Evolutionary conservation across 2,888 invertebrate species (phyloP).

Genomic region (Ceratothoa steindachneri): DNA sequence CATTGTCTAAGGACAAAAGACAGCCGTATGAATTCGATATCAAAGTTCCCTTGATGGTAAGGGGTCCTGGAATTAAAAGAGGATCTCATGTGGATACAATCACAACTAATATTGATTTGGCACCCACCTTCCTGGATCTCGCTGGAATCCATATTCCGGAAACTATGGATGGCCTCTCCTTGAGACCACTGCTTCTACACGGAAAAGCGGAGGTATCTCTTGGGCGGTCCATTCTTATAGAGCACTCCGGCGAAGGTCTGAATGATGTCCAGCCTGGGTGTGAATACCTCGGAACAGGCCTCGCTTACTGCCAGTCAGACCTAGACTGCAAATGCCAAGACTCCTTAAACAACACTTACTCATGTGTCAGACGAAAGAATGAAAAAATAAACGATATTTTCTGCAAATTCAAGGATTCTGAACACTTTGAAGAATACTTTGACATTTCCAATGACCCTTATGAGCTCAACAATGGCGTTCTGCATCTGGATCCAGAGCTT

Average conservation of each 20-base stretch:
- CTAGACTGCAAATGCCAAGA: slow-evolving; percentile 77
- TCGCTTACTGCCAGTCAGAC: slow-evolving; percentile 40
- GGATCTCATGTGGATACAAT: slow-evolving; percentile 57
- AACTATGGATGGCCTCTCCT: slow-evolving; percentile 64
- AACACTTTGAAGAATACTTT: slow-evolving; percentile 39
- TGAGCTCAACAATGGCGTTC: slow-evolving; percentile 32
- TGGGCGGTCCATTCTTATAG: slow-evolving; percentile 65
- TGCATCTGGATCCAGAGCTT: not conserved
- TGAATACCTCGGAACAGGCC: slow-evolving; percentile 16
- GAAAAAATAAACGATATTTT: slow-evolving; percentile 26
- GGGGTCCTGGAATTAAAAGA: slow-evolving; percentile 65
- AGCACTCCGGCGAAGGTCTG: slow-evolving; percentile 75
- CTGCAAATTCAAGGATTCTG: slow-evolving; percentile 37
- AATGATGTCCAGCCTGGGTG: slow-evolving; percentile 53
- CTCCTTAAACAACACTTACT: slow-evolving; percentile 74
- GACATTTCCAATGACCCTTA: slow-evolving; percentile 28
- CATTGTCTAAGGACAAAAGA: slow-evolving; percentile 80
- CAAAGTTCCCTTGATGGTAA: slow-evolving; percentile 72
- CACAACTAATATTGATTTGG: slow-evolving; percentile 73
- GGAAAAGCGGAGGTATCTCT: slow-evolving; percentile 45
- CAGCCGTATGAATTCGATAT: slow-evolving; percentile 88
- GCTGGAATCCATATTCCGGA: slow-evolving; percentile 60
- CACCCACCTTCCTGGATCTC: slow-evolving; percentile 73
- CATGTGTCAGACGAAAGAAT: slow-evolving; percentile 66
- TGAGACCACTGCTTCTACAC: slow-evolving; percentile 53